Percentiles rank a stretch among this genome's conserved stretches.
Conservation (phyloP, 2,888 invertebrate genomes). For the Mesochorus sp. region DNA sequence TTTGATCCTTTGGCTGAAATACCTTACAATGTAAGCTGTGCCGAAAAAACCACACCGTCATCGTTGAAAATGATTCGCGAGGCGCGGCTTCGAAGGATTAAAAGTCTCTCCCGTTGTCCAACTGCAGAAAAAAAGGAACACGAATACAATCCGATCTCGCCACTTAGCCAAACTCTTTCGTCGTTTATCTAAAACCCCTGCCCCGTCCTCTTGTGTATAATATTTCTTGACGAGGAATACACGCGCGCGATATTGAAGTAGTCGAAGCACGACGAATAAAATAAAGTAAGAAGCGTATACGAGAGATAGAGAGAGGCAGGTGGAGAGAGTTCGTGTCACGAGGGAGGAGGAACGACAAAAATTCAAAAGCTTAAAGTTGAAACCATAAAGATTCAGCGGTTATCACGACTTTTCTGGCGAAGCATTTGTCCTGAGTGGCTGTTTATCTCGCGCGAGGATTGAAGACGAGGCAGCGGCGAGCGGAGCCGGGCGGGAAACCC, state of each 20-base stretch:
- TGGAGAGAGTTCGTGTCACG: constrained; percentile 5
- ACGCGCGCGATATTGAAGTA: constrained; percentile 8
- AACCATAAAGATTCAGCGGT: constrained; percentile 70
- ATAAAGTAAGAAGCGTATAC: constrained; percentile 6
- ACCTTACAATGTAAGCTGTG: neutral
- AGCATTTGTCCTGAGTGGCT: constrained; percentile 76
- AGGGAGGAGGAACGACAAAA: constrained; percentile 28
- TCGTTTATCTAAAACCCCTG: constrained; percentile 3
- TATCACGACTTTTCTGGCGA: constrained; percentile 73
- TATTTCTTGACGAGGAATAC: constrained; percentile 28
- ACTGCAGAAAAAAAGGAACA: neutral
- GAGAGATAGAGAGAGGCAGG: constrained; percentile 49
- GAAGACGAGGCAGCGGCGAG: neutral
- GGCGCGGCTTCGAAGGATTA: neutral
- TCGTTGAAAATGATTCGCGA: constrained; percentile 23
- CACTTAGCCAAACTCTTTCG: constrained; percentile 9
- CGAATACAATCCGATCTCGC: constrained; percentile 2
- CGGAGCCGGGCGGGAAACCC: constrained; percentile 40
- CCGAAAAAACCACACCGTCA: neutral
- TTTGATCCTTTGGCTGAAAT: neutral
- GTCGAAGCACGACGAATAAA: neutral
- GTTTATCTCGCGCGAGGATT: constrained; percentile 69
- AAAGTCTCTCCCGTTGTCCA: constrained; percentile 1
- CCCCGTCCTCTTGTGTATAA: too few relatives aligned
- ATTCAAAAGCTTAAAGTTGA: constrained; percentile 60